Base-by-base conservation (phyloP, 2,797 vertebrate species). In the Malurus splendens region DNA sequence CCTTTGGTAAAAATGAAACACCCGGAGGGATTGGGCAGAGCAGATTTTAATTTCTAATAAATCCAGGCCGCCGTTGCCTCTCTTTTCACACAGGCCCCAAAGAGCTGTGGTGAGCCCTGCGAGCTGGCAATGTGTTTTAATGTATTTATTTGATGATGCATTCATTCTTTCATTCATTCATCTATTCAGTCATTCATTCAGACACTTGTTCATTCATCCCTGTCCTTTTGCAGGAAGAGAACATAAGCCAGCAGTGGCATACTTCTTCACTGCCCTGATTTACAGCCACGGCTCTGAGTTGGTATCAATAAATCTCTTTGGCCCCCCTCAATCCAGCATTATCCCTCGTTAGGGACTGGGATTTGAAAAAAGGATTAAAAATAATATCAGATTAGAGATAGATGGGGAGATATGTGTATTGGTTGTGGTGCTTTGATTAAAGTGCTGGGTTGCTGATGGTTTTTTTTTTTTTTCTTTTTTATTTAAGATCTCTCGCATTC, bases 241-340 rank as follows among this genome's bases (percentile, higher is more conserved):
- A 74, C 91, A 82, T 96, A 96, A 96, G 90, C 91, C 91, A 91
- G 77, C 80, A 90, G 88, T 74, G 86, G 75, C 68, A 86, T 94
- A 47, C 89, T 95, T 93, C 89, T 94, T 82, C 73, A 83, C 67
- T 95, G 84, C 78, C 82, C 93, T 96, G 95, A 95, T 96, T 96
- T 96, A 92, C 91, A 95, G 89, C 32, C 17, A 52, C 48, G 14
- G 82, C 87, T 95, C 84, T 83, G 90, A 93, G 92, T 93, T 96
- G 85, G 66, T 95, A 86, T 93, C 89, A 92, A 91, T 70, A 96
- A 97, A 96, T 94, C 93, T 84, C 92, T 94, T 92, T 94, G 94
- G 89, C 76, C 95, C 89, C 67, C 95, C 77, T 93, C 85, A 88
- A 6, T 84, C 90, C 70, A 90, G 84, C 85, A 90, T 96, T 95